Conservation (phyloP, 1,140 invertebrate genomes). For the Thalassaphorura encarpata region DNA sequence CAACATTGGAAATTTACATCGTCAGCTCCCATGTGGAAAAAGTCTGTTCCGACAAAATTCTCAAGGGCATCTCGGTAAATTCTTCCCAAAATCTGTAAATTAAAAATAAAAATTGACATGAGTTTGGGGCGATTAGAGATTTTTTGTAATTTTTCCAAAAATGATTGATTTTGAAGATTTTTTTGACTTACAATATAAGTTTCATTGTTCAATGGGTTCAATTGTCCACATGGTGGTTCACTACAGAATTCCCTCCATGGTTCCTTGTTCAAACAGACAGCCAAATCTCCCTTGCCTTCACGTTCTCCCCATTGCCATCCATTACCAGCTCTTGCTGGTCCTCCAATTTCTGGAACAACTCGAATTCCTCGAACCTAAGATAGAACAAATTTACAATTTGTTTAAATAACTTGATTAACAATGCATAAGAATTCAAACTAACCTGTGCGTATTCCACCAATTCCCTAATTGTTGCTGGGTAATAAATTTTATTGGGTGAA, state of each 20-base stretch:
- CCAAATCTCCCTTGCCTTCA: slow-evolving; percentile 33
- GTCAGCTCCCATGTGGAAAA: slow-evolving; percentile 84
- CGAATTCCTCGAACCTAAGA: slow-evolving; percentile 35
- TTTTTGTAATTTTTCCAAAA: too few species aligned
- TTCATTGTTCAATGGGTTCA: slow-evolving; percentile 37
- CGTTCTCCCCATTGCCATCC: slow-evolving; percentile 36
- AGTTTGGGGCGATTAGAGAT: background rate
- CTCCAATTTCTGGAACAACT: slow-evolving; percentile 38
- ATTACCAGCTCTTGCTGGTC: slow-evolving; percentile 37
- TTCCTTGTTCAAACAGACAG: slow-evolving; percentile 34
- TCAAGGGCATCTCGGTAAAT: slow-evolving; percentile 32
- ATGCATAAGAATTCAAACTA: background rate
- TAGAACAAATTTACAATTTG: slow-evolving; percentile 9
- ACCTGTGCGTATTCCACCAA: slow-evolving; percentile 31
- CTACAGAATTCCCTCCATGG: slow-evolving; percentile 35
- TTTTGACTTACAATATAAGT: slow-evolving; percentile 31
- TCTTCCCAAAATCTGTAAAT: slow-evolving; percentile 22
- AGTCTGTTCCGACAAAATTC: slow-evolving; percentile 44
- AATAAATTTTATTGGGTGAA: slow-evolving; percentile 35
- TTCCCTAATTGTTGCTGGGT: slow-evolving; percentile 33
- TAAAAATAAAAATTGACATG: background rate
- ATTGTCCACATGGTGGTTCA: slow-evolving; percentile 37
- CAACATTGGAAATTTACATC: slow-evolving; percentile 68
- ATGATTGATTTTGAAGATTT: too few species aligned
- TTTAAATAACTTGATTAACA: background rate